Percentiles rank a stretch among this genome's conserved stretches.
These are phyloP conservation scores for Philereme transversata DNA, from an alignment of 2,888 invertebrate species.

Conservation along the genomic window DNA sequence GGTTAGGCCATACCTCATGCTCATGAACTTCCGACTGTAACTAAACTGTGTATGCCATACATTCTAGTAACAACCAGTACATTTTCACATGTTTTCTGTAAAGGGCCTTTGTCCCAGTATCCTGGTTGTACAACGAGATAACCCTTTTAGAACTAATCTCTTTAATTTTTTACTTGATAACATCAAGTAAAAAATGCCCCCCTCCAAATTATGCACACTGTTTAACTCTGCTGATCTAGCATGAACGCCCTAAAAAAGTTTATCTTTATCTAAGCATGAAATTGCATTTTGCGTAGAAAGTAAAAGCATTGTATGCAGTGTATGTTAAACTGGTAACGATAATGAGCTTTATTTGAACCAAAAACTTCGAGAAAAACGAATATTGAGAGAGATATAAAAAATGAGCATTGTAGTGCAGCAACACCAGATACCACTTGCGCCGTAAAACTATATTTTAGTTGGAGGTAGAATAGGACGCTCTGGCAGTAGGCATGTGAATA, in stretches of 20 bases:
- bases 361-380: too few species aligned
- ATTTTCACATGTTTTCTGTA: background rate
- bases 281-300: too few species aligned
- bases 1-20: slow-evolving; percentile 29
- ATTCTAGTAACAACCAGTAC: slow-evolving; percentile 1
- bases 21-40: slow-evolving; percentile 26
- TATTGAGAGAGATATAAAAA: slow-evolving; percentile 27
- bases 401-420: slow-evolving; percentile 43
- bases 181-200: too few species aligned
- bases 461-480: slow-evolving; percentile 38
- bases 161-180: too few species aligned
- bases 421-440: slow-evolving; percentile 54
- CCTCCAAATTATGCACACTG: too few species aligned
- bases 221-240: too few species aligned
- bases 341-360: too few species aligned
- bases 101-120: background rate
- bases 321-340: too few species aligned
- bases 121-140: slow-evolving; percentile 17
- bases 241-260: too few species aligned
- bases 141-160: background rate
- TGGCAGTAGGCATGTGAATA: slow-evolving; percentile 1
- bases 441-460: slow-evolving; percentile 74
- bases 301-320: too few species aligned
- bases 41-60: slow-evolving; percentile 12
- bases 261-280: too few species aligned